Evolutionary conservation across 2,113 vertebrate species (phyloP), one percentile per base, ranked within the genome.

Genomic region (Burhinus oedicnemus): DNA sequence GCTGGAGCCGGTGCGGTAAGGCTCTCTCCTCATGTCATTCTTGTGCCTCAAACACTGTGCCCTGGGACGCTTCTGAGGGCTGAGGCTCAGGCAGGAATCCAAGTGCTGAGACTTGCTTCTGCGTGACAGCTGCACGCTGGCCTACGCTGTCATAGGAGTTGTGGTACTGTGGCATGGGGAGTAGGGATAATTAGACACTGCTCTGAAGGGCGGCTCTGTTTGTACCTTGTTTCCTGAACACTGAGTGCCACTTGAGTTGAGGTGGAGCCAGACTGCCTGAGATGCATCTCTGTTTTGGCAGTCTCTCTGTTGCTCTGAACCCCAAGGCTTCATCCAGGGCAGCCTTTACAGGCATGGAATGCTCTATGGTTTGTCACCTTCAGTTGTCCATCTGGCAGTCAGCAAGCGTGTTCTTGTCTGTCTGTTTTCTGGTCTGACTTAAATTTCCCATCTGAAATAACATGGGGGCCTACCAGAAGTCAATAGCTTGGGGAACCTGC

Each of bases 401-500:
- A 9, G 40, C 26, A 6, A 66, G 61, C 57, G 80, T 30, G 10
- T 45, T 62, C 34, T 74, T 36, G 42, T 42, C 32, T 54, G 44
- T 69, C 15, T 54, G 30, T 58, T 27, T 76, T 65, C 38, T 26
- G 3, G 8, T 82, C 38, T 71, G 62, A 58, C 40, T 80, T 77
- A 72, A 84, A 78, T 75, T 82, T 51, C 26, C 40, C 23, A 12
- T 72, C 44, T 76, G 57, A 84, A 79, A 19, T 42, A 49, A 69
- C 17, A 3, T 0, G 1, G 17, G 62, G 62, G 5, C 36, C 30
- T 15, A 2, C 14, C 0, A 2, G 13, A 87, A n/a, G 15, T 17
- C 5, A 2, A 2, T 32, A 42, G 66, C 40, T 54, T 7, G 40
- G 74, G 54, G 55, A 66, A 58, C 18, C 23, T 23, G 54, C 32